Percentiles rank a stretch among this genome's conserved stretches.
phyloP scores from a whole-genome alignment of 2,113 vertebrate genomes.

The Propithecus coquereli region DNA sequence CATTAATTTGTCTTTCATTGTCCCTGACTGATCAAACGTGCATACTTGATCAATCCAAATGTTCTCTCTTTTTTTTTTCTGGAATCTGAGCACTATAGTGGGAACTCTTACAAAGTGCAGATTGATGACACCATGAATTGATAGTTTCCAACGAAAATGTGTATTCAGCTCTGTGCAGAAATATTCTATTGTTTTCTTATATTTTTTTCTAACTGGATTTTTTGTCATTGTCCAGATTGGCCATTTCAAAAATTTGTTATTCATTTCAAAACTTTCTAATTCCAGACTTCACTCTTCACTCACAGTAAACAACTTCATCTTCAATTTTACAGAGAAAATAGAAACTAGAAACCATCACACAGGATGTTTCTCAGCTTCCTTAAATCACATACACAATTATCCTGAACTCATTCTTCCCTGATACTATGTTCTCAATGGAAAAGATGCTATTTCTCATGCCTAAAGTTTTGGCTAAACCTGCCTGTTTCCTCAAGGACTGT shows the following conservation, averaged over 20 bases:
- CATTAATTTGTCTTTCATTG: background rate
- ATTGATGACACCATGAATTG: background rate
- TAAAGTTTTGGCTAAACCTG: background rate
- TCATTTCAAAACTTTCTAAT: background rate
- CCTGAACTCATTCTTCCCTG: background rate
- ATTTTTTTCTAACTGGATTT: background rate
- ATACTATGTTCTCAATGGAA: background rate
- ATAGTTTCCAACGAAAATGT: background rate
- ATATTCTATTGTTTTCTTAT: background rate
- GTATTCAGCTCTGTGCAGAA: background rate
- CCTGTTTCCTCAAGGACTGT: background rate
- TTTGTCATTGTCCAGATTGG: background rate
- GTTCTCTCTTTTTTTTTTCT: background rate
- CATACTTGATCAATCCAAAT: background rate
- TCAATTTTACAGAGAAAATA: background rate
- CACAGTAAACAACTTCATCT: background rate
- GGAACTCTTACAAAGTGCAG: background rate
- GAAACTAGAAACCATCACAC: background rate
- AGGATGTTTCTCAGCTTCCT: background rate
- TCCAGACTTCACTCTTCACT: background rate
- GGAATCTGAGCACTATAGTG: background rate
- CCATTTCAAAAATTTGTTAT: background rate
- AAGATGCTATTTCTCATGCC: background rate
- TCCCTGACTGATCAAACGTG: background rate
- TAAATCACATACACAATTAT: background rate